Percentiles rank a stretch among this genome's conserved stretches.
Evolutionary conservation across 1,140 invertebrate genomes (phyloP).

Genomic region (Pseudachorutes palmiensis): DNA sequence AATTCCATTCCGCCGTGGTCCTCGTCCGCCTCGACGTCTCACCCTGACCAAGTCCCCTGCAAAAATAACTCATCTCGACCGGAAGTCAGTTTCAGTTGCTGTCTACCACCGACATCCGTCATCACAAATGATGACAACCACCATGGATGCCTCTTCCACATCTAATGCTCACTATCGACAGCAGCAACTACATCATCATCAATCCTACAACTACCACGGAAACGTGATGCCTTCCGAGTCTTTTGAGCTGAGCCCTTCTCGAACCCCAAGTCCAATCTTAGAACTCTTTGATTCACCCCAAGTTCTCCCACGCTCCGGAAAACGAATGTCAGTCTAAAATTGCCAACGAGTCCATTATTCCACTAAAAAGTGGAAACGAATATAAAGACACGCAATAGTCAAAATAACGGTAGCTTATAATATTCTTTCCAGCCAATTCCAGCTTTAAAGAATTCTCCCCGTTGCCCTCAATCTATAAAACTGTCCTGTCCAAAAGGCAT

Average conservation of each 20-base stretch:
- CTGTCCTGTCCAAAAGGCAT: too few relatives aligned
- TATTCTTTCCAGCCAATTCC: too few relatives aligned
- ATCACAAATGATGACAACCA: neutral
- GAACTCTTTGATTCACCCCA: constrained; percentile 36
- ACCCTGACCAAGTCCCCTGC: constrained; percentile 61
- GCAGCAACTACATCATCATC: too few relatives aligned
- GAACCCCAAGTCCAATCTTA: constrained; percentile 29
- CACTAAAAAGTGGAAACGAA: neutral
- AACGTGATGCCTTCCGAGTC: constrained; percentile 38
- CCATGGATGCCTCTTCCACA: constrained; percentile 1
- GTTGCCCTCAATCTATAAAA: too few relatives aligned
- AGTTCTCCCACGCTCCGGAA: constrained; percentile 25
- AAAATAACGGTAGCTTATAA: neutral
- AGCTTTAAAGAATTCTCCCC: too few relatives aligned
- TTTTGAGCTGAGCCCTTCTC: constrained; percentile 34
- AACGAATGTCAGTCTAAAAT: constrained; percentile 37
- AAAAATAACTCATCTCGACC: constrained; percentile 59
- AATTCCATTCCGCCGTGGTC: constrained; percentile 33
- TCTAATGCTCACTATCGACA: constrained; percentile 2
- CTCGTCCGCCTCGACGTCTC: constrained; percentile 46
- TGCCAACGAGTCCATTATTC: neutral
- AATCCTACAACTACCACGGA: constrained; percentile 27
- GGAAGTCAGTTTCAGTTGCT: constrained; percentile 32
- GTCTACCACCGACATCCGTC: constrained; percentile 35
- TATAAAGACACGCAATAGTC: neutral